Evolutionary conservation across 2,113 vertebrate genomes (phyloP).

Genomic region (Myrmophylax atrothorax): DNA sequence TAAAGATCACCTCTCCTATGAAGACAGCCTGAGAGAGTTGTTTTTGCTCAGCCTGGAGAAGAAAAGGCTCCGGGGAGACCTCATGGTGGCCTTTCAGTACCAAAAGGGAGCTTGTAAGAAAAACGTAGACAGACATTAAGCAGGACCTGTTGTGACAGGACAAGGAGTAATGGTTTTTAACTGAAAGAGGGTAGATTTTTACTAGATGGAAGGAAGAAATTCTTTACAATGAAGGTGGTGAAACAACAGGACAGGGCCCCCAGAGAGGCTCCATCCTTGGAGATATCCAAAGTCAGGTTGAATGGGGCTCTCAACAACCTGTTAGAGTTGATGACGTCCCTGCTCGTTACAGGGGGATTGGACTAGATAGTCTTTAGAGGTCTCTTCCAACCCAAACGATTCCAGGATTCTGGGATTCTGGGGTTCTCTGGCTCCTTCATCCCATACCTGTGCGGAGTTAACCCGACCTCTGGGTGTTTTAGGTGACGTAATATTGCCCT

Average conservation of each 20-base stretch:
- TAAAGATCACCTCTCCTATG: too few species aligned
- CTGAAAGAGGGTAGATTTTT: background rate
- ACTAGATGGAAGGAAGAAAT: background rate
- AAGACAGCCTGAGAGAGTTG: too few species aligned
- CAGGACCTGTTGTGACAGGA: background rate
- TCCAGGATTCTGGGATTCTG: accelerated
- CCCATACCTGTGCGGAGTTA: accelerated
- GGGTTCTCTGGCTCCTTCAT: accelerated
- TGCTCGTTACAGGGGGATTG: too few species aligned
- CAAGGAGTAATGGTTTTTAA: background rate
- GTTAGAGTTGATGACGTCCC: background rate
- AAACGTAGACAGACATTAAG: too few species aligned
- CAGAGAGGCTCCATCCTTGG: background rate
- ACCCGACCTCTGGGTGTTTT: background rate
- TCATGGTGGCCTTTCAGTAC: too few species aligned
- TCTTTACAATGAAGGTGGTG: background rate
- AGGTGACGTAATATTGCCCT: background rate
- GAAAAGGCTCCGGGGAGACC: too few species aligned
- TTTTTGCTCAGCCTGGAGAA: too few species aligned
- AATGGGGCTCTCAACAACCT: background rate
- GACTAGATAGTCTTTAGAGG: background rate
- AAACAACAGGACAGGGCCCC: background rate
- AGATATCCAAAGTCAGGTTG: background rate
- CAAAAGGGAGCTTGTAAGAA: too few species aligned
- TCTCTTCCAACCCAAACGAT: accelerated